Base-by-base conservation (phyloP, 2,888 invertebrate species). In the Heteropelma amictum region DNA sequence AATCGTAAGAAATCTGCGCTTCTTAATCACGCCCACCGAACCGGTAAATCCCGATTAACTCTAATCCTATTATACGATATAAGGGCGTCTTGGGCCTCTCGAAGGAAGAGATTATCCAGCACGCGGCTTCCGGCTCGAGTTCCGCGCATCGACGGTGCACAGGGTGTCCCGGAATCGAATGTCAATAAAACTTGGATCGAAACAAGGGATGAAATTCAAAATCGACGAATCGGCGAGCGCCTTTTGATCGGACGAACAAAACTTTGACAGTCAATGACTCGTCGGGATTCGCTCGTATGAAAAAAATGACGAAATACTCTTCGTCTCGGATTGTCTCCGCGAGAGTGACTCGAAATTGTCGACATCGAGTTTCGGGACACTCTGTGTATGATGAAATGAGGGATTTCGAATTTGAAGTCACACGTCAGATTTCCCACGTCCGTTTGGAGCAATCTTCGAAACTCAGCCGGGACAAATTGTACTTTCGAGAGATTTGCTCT, bases 41-140 rank as follows among this genome's bases (percentile, higher is more conserved):
- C 77, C 78, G 72, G 77, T 72, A 80, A 84, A 80, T 80, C 78
- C 74, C 72, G 78, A 79, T 82, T 80, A 77, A 72, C 38, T 30
- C 64, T 83, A 82, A 85, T 83, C 82, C 80, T 63, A 79, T 83
- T 82, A 83, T 72, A 78, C 51, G 76, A 30, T n/a, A 14, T 38
- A 38, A 14, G 49, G 69, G 47, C 30, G 40, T 60, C 58, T 68
- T 58, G 33, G 42, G 40, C 40, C 40, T 72, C 77, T 78, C 72
- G 56, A 35, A 63, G 65, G 45, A 61, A 38, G 45, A 42, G 78
- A 80, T 80, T 79, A 64, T 65, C 72, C 70, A 58, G 35, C 67
- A 54, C 68, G 69, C 77, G 83, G 83, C 81, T 85, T 84, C 84
- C 75, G 61, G 61, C 65, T 69, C 78, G 78, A 83, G 79, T 78